Conservation (phyloP, 2,797 vertebrate genomes). For the Lagorchestes hirsutus region DNA sequence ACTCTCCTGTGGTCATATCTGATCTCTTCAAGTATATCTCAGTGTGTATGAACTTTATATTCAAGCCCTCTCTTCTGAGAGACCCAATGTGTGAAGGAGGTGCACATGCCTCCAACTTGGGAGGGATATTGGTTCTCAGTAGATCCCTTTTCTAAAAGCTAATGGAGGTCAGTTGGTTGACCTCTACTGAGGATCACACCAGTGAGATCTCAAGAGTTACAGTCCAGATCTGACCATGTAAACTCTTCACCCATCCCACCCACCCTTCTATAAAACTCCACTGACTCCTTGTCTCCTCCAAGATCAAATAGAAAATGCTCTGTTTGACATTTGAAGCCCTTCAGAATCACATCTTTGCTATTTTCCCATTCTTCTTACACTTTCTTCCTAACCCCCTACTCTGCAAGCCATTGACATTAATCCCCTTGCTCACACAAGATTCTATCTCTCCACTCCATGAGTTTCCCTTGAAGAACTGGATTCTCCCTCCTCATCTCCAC, state of each 20-base stretch:
- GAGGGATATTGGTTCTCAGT: not conserved
- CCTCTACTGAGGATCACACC: not conserved
- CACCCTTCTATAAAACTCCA: not conserved
- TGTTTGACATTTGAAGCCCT: not conserved
- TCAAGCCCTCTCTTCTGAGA: not conserved
- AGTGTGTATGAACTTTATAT: not conserved
- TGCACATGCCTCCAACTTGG: not conserved
- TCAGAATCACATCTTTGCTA: not conserved
- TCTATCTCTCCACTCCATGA: not conserved
- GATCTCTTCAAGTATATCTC: not conserved
- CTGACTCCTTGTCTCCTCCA: not conserved
- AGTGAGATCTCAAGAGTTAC: not conserved
- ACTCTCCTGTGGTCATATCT: not conserved
- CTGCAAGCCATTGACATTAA: not conserved
- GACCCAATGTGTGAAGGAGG: not conserved
- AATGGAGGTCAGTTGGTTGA: not conserved
- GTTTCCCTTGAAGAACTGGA: too few relatives aligned
- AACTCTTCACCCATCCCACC: not conserved
- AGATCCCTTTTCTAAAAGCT: not conserved
- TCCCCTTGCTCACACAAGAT: not conserved
- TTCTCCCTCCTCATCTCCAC: too few relatives aligned
- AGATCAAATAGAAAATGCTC: not conserved
- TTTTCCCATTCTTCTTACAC: not conserved
- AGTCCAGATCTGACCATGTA: not conserved
- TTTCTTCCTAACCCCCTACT: not conserved